Percentiles rank a stretch among this genome's conserved stretches.
phyloP scores from a whole-genome alignment of 1,140 invertebrate genomes.

The Calephelis nemesis region DNA sequence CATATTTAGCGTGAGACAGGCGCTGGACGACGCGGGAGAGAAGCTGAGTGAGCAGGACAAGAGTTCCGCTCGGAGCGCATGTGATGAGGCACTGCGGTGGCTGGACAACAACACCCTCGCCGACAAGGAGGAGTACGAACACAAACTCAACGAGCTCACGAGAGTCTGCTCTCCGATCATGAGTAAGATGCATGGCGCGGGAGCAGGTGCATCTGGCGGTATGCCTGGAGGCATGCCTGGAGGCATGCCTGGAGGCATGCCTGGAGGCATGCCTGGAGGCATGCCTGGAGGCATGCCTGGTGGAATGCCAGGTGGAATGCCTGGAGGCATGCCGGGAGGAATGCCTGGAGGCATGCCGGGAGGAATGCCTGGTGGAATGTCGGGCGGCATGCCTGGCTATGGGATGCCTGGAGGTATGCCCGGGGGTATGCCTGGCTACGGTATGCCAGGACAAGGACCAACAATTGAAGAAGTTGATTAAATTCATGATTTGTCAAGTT shows the following conservation, averaged over 20 bases:
- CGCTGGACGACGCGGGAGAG: not conserved
- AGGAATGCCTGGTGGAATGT: too few species aligned
- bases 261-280: not conserved
- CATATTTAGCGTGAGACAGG: not conserved
- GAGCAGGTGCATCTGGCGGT: not conserved
- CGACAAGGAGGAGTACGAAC: not conserved
- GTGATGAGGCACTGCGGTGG: not conserved
- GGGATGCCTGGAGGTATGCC: too few species aligned
- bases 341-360: not conserved
- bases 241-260: not conserved
- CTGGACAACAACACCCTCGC: constrained; percentile 1
- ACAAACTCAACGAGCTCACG: not conserved
- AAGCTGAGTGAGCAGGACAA: constrained; percentile 3
- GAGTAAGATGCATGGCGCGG: constrained; percentile 1
- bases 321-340: too few species aligned
- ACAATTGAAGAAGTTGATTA: too few species aligned
- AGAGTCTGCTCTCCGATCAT: not conserved
- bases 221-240: not conserved
- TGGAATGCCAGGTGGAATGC: too few species aligned
- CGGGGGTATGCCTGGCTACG: too few species aligned
- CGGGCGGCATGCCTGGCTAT: too few species aligned
- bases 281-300: too few species aligned
- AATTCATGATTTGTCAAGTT: too few species aligned
- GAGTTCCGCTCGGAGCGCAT: not conserved
- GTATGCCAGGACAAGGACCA: too few species aligned